Evolutionary conservation across 2,888 invertebrate species (phyloP).

Genomic region (Caenorhabditis sulstoni): DNA sequence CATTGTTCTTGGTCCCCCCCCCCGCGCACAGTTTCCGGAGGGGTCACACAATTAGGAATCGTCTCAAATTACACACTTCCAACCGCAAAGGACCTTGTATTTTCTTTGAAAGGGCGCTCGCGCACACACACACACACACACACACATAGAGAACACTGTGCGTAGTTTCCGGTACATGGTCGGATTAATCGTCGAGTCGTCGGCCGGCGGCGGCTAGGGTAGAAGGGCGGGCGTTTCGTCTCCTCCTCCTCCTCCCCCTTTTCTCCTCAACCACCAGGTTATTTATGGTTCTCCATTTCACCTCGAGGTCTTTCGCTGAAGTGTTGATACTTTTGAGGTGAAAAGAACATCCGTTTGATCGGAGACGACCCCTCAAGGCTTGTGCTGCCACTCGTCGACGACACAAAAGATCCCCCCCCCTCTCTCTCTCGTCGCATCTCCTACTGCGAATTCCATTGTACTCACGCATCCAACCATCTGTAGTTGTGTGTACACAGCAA

Average conservation of each 20-base stretch:
- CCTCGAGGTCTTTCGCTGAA: too few species aligned
- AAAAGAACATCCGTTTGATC: too few species aligned
- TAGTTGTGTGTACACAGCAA: constrained; percentile 7
- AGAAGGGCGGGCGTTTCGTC: constrained; percentile 8
- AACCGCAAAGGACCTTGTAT: constrained; percentile 8
- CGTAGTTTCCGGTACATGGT: constrained; percentile 54
- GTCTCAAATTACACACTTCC: constrained; percentile 43
- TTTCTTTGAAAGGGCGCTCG: constrained; percentile 11
- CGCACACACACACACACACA: not conserved
- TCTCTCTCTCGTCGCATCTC: not conserved
- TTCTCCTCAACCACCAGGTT: not conserved
- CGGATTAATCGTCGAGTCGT: constrained; percentile 40
- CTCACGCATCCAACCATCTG: constrained; percentile 13
- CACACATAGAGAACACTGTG: not conserved
- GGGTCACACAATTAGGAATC: constrained; percentile 18
- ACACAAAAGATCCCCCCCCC: not conserved
- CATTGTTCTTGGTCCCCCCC: constrained; percentile 4
- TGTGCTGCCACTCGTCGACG: too few species aligned
- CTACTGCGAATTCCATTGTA: constrained; percentile 6
- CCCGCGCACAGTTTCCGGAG: not conserved
- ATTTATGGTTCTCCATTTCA: not conserved
- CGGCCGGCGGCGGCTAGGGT: constrained; percentile 1
- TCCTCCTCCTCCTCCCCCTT: not conserved
- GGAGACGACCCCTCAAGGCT: too few species aligned
- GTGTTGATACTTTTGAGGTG: too few species aligned